Conservation (phyloP, 2,888 invertebrate species). For the Cheilosia vulpina region DNA sequence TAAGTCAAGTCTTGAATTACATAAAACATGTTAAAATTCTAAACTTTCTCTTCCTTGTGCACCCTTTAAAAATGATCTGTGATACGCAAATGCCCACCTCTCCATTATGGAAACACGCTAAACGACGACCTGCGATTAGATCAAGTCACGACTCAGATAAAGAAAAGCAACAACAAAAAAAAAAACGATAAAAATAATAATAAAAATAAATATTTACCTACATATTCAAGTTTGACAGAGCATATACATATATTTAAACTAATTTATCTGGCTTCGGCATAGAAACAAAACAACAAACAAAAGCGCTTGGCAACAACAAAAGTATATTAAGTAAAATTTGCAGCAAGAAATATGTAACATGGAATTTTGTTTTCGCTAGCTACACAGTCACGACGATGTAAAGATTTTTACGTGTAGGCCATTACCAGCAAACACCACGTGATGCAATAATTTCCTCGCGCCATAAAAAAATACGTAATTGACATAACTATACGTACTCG, state of each 20-base stretch:
- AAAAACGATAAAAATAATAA: too few species aligned
- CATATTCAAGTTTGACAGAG: constrained; percentile 9
- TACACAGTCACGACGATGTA: constrained; percentile 46
- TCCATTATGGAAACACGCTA: constrained; percentile 36
- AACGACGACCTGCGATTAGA: constrained; percentile 62
- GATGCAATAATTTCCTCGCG: constrained; percentile 56
- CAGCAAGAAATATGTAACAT: constrained; percentile 11
- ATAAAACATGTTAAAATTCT: neutral
- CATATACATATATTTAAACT: neutral
- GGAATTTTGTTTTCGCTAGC: constrained; percentile 51
- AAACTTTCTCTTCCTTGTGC: neutral
- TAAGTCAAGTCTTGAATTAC: neutral
- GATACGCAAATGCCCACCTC: constrained; percentile 25
- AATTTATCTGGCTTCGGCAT: too few species aligned
- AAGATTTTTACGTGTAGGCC: constrained; percentile 41
- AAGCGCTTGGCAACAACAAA: constrained; percentile 46
- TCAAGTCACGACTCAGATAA: constrained; percentile 69
- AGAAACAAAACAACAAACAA: constrained; percentile 23
- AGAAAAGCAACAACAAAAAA: constrained; percentile 6
- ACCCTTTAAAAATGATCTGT: constrained; percentile 22
- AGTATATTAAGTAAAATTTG: constrained; percentile 3
- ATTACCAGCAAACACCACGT: constrained; percentile 58
- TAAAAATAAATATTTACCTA: constrained; percentile 58
- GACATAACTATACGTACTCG: neutral
- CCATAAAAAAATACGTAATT: constrained; percentile 14